Conservation (phyloP, 1,140 invertebrate species). For the Cecropterus lyciades region DNA sequence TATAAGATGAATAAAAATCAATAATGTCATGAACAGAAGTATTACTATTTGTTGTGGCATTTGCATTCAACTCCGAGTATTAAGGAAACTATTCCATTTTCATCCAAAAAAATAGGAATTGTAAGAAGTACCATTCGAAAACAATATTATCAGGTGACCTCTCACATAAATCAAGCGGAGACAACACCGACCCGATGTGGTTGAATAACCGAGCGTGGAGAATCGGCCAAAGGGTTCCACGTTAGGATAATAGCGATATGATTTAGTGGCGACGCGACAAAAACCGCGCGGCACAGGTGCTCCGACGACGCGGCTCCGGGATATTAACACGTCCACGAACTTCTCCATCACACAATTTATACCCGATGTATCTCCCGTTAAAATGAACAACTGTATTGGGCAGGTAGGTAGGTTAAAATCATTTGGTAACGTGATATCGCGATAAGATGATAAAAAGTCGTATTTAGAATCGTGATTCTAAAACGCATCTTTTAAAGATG, state of each 20-base stretch:
- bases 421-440: too few relatives aligned
- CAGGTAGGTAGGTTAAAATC: background rate
- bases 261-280: slow-evolving; percentile 28
- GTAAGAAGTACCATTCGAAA: slow-evolving; percentile 10
- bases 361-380: background rate
- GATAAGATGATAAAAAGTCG: too few relatives aligned
- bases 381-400: background rate
- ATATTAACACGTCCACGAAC: background rate
- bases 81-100: too few relatives aligned
- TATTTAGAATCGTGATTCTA: too few relatives aligned
- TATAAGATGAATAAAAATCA: too few relatives aligned
- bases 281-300: slow-evolving; percentile 16
- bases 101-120: background rate
- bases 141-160: slow-evolving; percentile 28
- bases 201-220: slow-evolving; percentile 22
- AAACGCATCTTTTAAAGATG: too few relatives aligned
- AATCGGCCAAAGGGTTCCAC: slow-evolving; percentile 29
- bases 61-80: too few relatives aligned
- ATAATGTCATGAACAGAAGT: too few relatives aligned
- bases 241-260: slow-evolving; percentile 23
- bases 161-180: slow-evolving; percentile 27
- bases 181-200: slow-evolving; percentile 11
- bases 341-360: slow-evolving; percentile 1
- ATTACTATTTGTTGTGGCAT: too few relatives aligned
- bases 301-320: background rate